A percentile compares a stretch with the other conserved stretches of the same genome.
Conservation (phyloP, 2,888 invertebrate species). For the Cyclophora punctaria region DNA sequence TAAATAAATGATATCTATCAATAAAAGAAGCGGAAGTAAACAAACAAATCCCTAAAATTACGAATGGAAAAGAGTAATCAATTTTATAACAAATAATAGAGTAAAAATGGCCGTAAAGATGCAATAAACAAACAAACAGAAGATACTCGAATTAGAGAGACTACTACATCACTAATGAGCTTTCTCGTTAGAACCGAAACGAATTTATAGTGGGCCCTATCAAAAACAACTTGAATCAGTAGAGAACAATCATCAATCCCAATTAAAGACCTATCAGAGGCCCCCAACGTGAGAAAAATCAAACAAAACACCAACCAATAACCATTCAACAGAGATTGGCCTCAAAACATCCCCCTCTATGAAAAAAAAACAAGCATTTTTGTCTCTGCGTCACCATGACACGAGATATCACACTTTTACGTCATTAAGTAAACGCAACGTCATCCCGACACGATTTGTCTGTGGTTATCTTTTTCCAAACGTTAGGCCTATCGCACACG, state of each 20-base stretch:
- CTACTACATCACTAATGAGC: constrained; percentile 13
- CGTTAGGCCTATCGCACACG: constrained; percentile 51
- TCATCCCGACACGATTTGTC: constrained; percentile 69
- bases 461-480: constrained; percentile 66
- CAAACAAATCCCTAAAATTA: no score
- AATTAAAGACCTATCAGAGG: constrained; percentile 57
- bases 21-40: no score
- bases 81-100: no score
- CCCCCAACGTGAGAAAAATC: constrained; percentile 64
- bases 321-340: constrained; percentile 33
- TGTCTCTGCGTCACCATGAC: constrained; percentile 49
- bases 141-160: constrained; percentile 1
- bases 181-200: constrained; percentile 20
- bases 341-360: constrained; percentile 34
- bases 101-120: no score
- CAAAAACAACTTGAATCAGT: constrained; percentile 30
- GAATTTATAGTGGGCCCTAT: constrained; percentile 29
- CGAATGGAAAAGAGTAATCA: no score
- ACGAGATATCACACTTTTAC: constrained; percentile 58
- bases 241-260: constrained; percentile 61
- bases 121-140: background rate
- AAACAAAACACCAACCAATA: constrained; percentile 56
- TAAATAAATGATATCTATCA: no score
- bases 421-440: constrained; percentile 64
- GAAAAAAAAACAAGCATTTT: constrained; percentile 43